Evolutionary conservation across 2,888 invertebrate genomes (phyloP).

Genomic region (Autographa pulchrina): DNA sequence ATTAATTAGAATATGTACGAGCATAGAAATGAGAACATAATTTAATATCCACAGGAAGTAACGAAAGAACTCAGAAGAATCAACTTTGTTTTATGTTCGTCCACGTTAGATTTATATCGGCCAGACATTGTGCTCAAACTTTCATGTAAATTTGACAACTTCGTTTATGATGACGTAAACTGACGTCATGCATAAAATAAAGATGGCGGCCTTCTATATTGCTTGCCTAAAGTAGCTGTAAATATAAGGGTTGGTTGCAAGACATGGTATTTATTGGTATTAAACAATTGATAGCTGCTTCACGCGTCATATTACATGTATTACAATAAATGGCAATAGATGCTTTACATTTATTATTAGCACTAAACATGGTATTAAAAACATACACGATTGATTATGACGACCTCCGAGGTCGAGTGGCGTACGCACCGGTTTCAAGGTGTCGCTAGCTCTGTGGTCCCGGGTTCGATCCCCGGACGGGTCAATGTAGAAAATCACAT

Average conservation of each 20-base stretch:
- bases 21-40: conserved; percentile 3
- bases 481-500: no score
- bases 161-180: conserved; percentile 27
- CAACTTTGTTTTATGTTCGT: conserved; percentile 19
- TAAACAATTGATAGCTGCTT: no score
- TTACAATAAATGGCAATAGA: no score
- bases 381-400: no score
- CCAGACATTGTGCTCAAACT: conserved; percentile 29
- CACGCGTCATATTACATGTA: no score
- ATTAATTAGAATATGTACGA: conserved; percentile 8
- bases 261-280: no score
- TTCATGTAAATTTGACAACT: conserved; percentile 35
- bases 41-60: conserved; percentile 10
- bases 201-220: neutral
- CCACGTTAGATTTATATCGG: conserved; percentile 21
- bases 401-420: no score
- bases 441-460: no score
- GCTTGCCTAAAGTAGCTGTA: neutral
- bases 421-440: no score
- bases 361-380: no score
- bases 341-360: no score
- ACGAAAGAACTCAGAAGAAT: conserved; percentile 23
- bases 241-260: neutral
- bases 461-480: no score
- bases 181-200: conserved; percentile 6